Conservation (phyloP, 2,888 invertebrate species). For the Metellina segmentata region DNA sequence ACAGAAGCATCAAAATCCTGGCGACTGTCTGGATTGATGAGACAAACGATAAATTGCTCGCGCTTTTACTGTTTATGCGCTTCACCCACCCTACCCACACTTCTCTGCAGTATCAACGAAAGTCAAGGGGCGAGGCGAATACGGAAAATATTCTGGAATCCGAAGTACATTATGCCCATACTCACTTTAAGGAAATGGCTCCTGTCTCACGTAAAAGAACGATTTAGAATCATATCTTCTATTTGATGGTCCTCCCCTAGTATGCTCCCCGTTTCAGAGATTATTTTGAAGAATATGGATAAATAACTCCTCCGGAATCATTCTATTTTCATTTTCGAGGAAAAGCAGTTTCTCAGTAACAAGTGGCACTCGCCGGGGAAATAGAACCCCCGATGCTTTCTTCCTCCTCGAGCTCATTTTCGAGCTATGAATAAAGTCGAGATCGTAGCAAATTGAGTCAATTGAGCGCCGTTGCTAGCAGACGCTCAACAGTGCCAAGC, state of each 20-base stretch:
- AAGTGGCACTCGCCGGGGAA: neutral
- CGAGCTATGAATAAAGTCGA: no score
- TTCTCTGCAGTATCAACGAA: neutral
- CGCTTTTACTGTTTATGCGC: neutral
- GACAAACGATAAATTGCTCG: conserved; percentile 13
- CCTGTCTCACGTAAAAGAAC: conserved; percentile 33
- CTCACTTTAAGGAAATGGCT: conserved; percentile 18
- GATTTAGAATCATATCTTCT: conserved; percentile 32
- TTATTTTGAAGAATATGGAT: conserved; percentile 22
- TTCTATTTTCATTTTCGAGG: conserved; percentile 22
- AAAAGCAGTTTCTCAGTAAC: neutral
- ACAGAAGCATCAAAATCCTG: no score
- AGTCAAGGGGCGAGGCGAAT: neutral
- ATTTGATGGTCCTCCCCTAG: conserved; percentile 4
- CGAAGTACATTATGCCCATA: neutral
- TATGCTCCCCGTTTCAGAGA: neutral
- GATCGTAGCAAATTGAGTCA: no score
- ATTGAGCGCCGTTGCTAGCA: no score
- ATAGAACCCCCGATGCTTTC: neutral
- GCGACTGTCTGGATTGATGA: no score
- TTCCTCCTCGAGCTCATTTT: no score
- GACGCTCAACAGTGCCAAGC: no score
- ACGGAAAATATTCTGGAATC: neutral
- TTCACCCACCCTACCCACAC: neutral
- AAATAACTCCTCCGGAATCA: conserved; percentile 7